Base-by-base conservation (phyloP, 2,113 vertebrate species). In the Hydropotes inermis region DNA sequence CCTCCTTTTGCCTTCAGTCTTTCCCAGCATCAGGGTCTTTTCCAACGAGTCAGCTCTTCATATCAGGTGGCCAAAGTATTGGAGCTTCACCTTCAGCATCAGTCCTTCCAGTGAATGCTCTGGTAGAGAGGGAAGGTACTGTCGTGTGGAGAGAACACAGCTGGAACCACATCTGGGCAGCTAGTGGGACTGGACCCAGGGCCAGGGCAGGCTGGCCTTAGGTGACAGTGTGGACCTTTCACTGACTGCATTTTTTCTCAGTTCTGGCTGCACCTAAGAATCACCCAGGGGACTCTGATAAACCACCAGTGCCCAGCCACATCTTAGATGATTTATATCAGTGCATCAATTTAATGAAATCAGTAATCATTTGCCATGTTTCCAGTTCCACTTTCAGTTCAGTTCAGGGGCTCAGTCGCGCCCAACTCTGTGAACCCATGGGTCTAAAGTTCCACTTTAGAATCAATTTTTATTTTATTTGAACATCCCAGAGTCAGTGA, bases 341-440 rank as follows among this genome's bases (percentile, higher is more conserved):
- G 25, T 79, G 13, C 78, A 25, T 10, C 0, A 3, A 25, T 5
- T 33, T 55, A 47, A 47, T 30, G 28, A 21, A 89, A 30, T 87
- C 13, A 6, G 5, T 1, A 14, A 33, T 36, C 2, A 7, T 78
- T 33, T 21, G 17, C 50, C 47, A 2, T 50, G 47, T 64, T 89
- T 85, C 36, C 39, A 70, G 67, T 12, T 70, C 10, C 19, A 39
- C n/a, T 70, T 39, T 36, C 64, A 64, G 33, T 64, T 64, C 61
- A n/a, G 7, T 67, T 70, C 64, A 70, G 19, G 36, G 64, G 64
- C 64, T 70, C 9, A 12, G n/a, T 39, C 5, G 0, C 3, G 67
- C 19, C n/a, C 2, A 5, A 13, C n/a, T 39, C n/a, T 74, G 67
- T 0, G 10, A 74, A 10, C n/a, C 19, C 10, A 13, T 23, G 67